Evolutionary conservation across 2,113 vertebrate species (phyloP), one percentile per base, ranked within the genome.

Genomic region (Centrocercus urophasianus): DNA sequence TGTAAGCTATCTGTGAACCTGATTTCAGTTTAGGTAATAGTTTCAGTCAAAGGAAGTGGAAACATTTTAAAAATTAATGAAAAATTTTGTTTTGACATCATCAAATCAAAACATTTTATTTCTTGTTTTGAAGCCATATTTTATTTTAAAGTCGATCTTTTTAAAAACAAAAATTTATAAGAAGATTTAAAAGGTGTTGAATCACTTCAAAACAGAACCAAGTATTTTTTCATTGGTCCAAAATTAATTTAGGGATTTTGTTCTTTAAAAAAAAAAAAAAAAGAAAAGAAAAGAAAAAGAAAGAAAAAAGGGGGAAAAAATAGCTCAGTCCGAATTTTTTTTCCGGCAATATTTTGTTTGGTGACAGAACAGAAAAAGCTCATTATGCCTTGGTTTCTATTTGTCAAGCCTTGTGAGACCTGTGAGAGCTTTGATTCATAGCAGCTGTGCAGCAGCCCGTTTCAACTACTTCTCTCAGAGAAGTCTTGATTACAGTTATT

Each of bases 141-240:
- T 80, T 70, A 73, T 70, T 92, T 88, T 86, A 47, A 92, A 83
- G 3, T 78, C 63, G 24, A 78, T 90, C 6, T 54, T 89, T 92
- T 77, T 43, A 74, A 81, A 74, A 21, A 50, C 10, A 38, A 15
- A 76, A 64, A 34, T 72, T 95, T 87, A 19, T 78, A 9, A 69
- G 38, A 90, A 70, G 18, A 66, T 54, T 77, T 66, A 12, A 15
- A 36, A 73, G 56, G 7, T 36, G 18, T 27, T 80, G 32, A 77
- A 83, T 70, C 6, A 73, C 22, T 80, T 73, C 30, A 76, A 79
- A 90, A 71, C 52, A 30, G 72, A 93, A 24, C 19, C 30, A 25
- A 60, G 42, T 65, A 47, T 43, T 43, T 85, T 75, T 80, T n/a
- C 20, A 74, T 77, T 73, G 20, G 47, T 56, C 4, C 4, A 86